Evolutionary conservation across 2,888 invertebrate species (phyloP), one percentile per base, ranked within the genome.

Genomic region (Elaeidobius kamerunicus): DNA sequence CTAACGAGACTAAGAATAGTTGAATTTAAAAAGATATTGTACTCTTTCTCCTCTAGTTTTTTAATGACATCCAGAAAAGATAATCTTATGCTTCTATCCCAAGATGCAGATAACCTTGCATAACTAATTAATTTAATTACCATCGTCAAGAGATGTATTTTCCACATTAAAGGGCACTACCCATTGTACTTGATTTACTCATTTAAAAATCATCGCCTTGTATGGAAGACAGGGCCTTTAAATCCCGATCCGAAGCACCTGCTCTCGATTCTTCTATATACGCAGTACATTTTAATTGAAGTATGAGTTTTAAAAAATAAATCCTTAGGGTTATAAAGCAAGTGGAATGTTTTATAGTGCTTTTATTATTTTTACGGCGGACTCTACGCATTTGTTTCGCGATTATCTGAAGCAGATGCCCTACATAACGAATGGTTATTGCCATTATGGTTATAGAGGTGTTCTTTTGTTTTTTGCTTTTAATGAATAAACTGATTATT

Each of bases 351-450:
- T 23, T 30, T 32, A 2, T 19, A 23, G 48, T 41, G 23, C 30
- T 48, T 40, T 34, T 32, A 48, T 48, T 48, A 48, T 41, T 18
- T 48, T 30, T 30, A 32, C 32, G 30, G 7, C 12, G 12, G 40
- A 23, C 19, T 41, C 41, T 18, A 32, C 48, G 48, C 35, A 20
- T 40, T 48, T 20, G 30, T 23, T 41, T 23, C 11, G 30, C 34
- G 20, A n/a, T 41, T n/a, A 19, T 20, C 18, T 9, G 27, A 14
- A 48, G 41, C 48, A 48, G 48, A 48, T 48, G 48, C 48, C 41
- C 48, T 48, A 48, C 34, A 48, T 48, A 48, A 48, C 48, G 23
- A 48, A 48, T 48, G 48, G 40, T 48, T 41, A 41, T 40, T 41
- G 48, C 34, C 23, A 23, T 23, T 23, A 23, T 6, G 23, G 23